These are phyloP conservation scores for Autographa gamma DNA, from an alignment of 2,888 invertebrate genomes.

Conservation along the genomic window DNA sequence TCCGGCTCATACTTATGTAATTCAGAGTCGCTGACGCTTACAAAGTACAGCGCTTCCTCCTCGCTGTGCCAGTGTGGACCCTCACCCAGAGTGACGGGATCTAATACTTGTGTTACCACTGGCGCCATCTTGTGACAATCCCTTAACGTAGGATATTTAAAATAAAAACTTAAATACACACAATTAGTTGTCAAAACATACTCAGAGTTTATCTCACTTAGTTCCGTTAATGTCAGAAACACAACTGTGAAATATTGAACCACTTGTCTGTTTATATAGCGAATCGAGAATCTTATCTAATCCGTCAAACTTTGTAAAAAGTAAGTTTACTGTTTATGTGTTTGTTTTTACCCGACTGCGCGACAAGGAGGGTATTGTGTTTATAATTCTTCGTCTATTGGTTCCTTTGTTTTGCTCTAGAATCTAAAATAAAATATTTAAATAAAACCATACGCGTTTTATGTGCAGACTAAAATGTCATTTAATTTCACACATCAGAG, in stretches of 20 bases:
- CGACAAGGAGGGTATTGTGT: too few species aligned
- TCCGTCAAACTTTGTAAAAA: not conserved
- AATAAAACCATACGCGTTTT: too few species aligned
- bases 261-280: not conserved
- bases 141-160: too few species aligned
- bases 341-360: too few species aligned
- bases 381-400: too few species aligned
- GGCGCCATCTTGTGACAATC: not conserved
- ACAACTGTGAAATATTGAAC: not conserved
- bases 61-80: constrained; percentile 4
- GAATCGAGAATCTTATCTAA: not conserved
- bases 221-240: not conserved
- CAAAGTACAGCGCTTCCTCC: not conserved
- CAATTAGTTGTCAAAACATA: not conserved
- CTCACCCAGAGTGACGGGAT: not conserved
- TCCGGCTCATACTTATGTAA: not conserved
- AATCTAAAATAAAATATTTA: too few species aligned
- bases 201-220: not conserved
- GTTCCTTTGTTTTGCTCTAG: too few species aligned
- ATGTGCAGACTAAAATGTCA: too few species aligned
- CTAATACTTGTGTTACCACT: not conserved
- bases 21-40: not conserved
- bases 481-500: too few species aligned
- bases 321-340: too few species aligned
- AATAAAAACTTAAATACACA: too few species aligned